phyloP scores from a whole-genome alignment of 2,113 vertebrate species.

The Prochilodus magdalenae region DNA sequence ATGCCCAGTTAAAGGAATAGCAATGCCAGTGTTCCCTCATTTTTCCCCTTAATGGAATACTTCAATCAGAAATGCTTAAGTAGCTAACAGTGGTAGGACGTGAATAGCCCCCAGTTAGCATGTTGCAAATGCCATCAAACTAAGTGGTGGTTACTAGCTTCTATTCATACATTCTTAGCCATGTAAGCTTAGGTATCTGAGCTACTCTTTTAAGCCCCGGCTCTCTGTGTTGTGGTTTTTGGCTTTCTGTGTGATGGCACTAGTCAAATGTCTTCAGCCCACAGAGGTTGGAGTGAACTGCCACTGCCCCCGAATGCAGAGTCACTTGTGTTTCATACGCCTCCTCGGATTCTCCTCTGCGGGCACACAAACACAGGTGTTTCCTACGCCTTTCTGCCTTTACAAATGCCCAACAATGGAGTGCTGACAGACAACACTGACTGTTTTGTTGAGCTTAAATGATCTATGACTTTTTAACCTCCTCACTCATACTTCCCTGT shows the following conservation, averaged over 20 bases:
- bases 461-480: slow-evolving; percentile 63
- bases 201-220: neutral
- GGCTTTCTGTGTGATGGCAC: slow-evolving; percentile 15
- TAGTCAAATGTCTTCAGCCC: slow-evolving; percentile 29
- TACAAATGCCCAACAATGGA: slow-evolving; percentile 57
- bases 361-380: slow-evolving; percentile 64
- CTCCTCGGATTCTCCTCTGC: slow-evolving; percentile 43
- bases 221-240: neutral
- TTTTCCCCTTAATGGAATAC: no score
- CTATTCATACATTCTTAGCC: neutral
- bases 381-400: slow-evolving; percentile 59
- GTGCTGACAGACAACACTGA: slow-evolving; percentile 58
- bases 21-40: no score
- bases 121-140: neutral
- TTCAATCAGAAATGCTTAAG: neutral
- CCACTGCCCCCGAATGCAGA: slow-evolving; percentile 32
- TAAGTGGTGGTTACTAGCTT: neutral
- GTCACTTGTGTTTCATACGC: slow-evolving; percentile 48
- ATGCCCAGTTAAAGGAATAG: neutral
- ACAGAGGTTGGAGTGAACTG: slow-evolving; percentile 32
- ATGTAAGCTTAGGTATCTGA: no score
- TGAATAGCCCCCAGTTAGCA: neutral
- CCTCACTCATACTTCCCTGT: slow-evolving; percentile 44
- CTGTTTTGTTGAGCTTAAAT: slow-evolving; percentile 58
- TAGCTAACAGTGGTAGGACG: neutral